A percentile compares a stretch with the other conserved stretches of the same genome.
These are phyloP conservation scores for Acrocephalus kingi DNA, from an alignment of 2,113 vertebrate genomes.

Conservation along the genomic window DNA sequence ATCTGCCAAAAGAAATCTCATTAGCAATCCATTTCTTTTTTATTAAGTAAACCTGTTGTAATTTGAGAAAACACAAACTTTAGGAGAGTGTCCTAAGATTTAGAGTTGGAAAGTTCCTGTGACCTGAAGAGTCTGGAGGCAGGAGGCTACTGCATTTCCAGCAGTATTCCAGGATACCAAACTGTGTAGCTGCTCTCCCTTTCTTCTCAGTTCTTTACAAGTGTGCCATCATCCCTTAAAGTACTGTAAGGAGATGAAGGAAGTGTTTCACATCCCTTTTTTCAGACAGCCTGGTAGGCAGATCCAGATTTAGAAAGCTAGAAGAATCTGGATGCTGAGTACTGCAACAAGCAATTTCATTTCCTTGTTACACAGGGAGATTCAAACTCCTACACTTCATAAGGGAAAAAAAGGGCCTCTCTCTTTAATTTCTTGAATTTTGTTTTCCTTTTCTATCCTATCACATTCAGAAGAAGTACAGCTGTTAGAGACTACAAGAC, in stretches of 20 bases:
- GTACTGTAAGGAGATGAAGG: not conserved
- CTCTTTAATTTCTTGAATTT: not conserved
- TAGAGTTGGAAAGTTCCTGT: not conserved
- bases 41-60: not conserved
- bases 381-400: not conserved
- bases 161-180: not conserved
- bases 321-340: not conserved
- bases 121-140: fast-evolving
- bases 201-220: not conserved
- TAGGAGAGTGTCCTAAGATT: not conserved
- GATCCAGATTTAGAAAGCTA: constrained; percentile 9
- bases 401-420: not conserved
- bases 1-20: not conserved
- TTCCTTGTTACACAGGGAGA: not conserved
- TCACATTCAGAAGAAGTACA: not conserved
- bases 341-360: not conserved
- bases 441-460: not conserved
- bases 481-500: not conserved
- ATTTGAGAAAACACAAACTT: not conserved
- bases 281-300: not conserved
- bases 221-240: not conserved
- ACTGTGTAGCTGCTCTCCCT: not conserved
- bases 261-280: constrained; percentile 9
- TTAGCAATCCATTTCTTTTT: not conserved
- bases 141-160: not conserved